A percentile compares a stretch with the other conserved stretches of the same genome.
Conservation (phyloP, 92 coral and sea anemone genomes). For the Metridium senile region DNA sequence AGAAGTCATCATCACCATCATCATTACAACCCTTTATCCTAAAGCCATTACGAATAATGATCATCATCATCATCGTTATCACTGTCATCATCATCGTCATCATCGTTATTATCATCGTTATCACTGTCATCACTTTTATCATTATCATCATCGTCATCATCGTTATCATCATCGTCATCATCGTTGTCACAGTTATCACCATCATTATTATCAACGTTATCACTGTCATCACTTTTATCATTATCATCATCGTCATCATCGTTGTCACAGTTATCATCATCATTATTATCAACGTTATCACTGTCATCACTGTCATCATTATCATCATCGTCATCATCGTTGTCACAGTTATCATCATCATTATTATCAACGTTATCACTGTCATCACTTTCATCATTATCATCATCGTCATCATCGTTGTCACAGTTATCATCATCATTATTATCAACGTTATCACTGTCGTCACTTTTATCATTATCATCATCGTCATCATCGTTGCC, state of each 20-base stretch:
- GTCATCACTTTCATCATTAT: background rate
- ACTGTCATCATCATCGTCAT: conserved; percentile 6
- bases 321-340: background rate
- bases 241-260: background rate
- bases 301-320: background rate
- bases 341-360: background rate
- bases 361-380: background rate
- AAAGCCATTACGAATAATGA: too few species aligned
- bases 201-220: conserved; percentile 42
- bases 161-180: background rate
- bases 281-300: background rate
- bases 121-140: background rate
- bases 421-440: background rate
- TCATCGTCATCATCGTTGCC: background rate
- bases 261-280: background rate
- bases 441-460: background rate
- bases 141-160: background rate
- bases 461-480: background rate
- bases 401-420: background rate
- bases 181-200: conserved; percentile 54
- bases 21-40: background rate
- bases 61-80: background rate
- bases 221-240: background rate
- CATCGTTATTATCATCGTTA: background rate
- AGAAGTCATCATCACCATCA: background rate